Conservation (phyloP, 1,140 invertebrate genomes). For the Dryas iulia region DNA sequence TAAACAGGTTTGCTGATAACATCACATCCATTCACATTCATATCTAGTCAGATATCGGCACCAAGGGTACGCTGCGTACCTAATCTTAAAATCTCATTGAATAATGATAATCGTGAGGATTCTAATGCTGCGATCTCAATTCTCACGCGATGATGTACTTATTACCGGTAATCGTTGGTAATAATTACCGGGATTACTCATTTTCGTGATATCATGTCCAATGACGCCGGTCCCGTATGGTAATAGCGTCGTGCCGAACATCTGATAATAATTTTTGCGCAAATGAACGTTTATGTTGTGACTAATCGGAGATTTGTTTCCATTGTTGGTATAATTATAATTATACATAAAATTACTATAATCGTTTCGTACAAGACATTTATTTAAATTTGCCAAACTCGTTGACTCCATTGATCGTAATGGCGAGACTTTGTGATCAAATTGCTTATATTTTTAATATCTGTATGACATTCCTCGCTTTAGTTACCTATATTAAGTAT, state of each 20-base stretch:
- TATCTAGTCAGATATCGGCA: conserved; percentile 12
- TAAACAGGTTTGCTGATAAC: conserved; percentile 3
- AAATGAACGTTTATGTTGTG: conserved; percentile 45
- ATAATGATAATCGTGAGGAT: conserved; percentile 34
- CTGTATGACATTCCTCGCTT: no score
- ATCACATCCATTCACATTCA: conserved; percentile 17
- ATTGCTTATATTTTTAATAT: no score
- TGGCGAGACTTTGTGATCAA: no score
- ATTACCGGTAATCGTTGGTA: conserved; percentile 30
- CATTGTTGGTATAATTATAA: conserved; percentile 23
- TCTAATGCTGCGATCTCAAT: conserved; percentile 31
- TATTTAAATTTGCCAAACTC: background rate
- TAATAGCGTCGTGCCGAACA: conserved; percentile 46
- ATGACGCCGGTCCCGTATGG: conserved; percentile 42
- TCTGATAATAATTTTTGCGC: conserved; percentile 49
- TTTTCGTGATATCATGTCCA: conserved; percentile 43
- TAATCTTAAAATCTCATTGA: conserved; percentile 34
- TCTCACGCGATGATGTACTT: conserved; percentile 36
- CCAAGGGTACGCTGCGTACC: conserved; percentile 10
- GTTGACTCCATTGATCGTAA: no score
- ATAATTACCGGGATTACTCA: conserved; percentile 37
- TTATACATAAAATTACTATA: background rate
- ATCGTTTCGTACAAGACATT: background rate
- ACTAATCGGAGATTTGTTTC: conserved; percentile 44
- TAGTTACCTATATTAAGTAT: no score